phyloP scores from a whole-genome alignment of 2,797 vertebrate genomes.

The Percopsis omiscomaycus region DNA sequence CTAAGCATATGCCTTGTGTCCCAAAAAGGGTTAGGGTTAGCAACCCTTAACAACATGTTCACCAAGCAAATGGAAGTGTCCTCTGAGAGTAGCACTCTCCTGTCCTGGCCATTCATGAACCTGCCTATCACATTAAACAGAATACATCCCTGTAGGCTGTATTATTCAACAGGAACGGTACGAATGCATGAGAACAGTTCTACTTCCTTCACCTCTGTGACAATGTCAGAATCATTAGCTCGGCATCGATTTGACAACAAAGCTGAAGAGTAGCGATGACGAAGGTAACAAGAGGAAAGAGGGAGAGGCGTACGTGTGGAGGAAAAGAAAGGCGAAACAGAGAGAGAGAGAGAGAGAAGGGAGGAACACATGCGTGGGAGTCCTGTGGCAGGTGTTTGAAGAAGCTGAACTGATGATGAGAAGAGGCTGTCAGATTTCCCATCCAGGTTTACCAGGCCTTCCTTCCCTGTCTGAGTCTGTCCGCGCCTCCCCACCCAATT shows the following conservation, averaged over 20 bases:
- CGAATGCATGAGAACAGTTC: constrained; percentile 25
- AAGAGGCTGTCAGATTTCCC: constrained; percentile 55
- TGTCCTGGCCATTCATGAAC: constrained; percentile 13
- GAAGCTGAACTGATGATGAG: constrained; percentile 57
- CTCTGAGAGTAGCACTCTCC: constrained; percentile 27
- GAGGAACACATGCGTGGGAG: constrained; percentile 49
- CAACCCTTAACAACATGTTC: constrained; percentile 14
- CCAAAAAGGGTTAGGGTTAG: too few relatives aligned
- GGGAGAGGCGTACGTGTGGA: constrained; percentile 58
- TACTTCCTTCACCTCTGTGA: constrained; percentile 34
- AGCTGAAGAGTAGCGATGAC: constrained; percentile 30
- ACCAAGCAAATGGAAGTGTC: constrained; percentile 13
- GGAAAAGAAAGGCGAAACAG: constrained; percentile 36
- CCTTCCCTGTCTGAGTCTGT: constrained; percentile 31
- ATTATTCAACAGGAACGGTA: constrained; percentile 23
- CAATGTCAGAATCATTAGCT: constrained; percentile 45
- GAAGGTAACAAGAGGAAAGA: constrained; percentile 58
- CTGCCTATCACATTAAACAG: constrained; percentile 6
- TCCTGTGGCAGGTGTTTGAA: constrained; percentile 67
- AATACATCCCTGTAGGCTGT: not conserved
- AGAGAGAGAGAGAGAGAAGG: constrained; percentile 28
- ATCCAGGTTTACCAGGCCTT: constrained; percentile 28
- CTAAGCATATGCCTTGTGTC: too few relatives aligned
- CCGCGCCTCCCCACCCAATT: constrained; percentile 51
- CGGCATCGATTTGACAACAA: constrained; percentile 47